These are phyloP conservation scores for Drosophila gunungcola DNA, from an alignment of 1,140 invertebrate species.

Conservation along the genomic window DNA sequence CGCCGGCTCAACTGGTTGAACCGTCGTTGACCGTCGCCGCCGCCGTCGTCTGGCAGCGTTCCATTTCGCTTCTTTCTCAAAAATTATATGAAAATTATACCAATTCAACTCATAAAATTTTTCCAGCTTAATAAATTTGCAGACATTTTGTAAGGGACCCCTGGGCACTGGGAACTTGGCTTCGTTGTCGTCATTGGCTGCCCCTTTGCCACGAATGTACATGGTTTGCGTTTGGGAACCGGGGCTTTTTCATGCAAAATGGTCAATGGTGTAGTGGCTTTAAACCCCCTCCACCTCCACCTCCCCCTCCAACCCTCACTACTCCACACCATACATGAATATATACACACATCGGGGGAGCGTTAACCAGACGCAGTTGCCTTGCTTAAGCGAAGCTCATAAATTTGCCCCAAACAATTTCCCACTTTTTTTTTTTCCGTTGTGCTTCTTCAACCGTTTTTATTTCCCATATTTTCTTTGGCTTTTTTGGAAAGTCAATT, in stretches of 20 bases:
- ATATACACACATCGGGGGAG: conserved; percentile 12
- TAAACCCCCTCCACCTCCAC: too few relatives aligned
- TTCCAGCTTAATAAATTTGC: conserved; percentile 82
- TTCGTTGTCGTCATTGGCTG: conserved; percentile 13
- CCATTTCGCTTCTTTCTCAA: conserved; percentile 75
- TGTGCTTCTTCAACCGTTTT: conserved; percentile 26
- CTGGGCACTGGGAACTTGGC: background rate
- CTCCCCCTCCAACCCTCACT: background rate
- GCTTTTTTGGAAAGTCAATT: conserved; percentile 22
- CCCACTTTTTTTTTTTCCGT: conserved; percentile 16
- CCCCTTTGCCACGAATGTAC: background rate
- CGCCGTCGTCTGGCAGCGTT: conserved; percentile 56
- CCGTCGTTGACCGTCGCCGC: conserved; percentile 11
- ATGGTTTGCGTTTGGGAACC: conserved; percentile 2
- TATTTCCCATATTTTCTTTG: conserved; percentile 44
- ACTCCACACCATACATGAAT: background rate
- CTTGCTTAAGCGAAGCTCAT: conserved; percentile 50
- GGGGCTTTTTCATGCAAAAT: conserved; percentile 35
- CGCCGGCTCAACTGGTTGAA: conserved; percentile 72
- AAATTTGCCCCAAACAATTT: conserved; percentile 56
- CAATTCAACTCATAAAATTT: conserved; percentile 84
- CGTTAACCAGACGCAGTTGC: conserved; percentile 47
- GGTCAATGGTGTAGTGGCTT: conserved; percentile 28
- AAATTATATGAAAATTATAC: conserved; percentile 84
- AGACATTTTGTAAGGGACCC: conserved; percentile 73